Conservation (phyloP, 1,140 invertebrate genomes). For the Coptotermes formosanus region DNA sequence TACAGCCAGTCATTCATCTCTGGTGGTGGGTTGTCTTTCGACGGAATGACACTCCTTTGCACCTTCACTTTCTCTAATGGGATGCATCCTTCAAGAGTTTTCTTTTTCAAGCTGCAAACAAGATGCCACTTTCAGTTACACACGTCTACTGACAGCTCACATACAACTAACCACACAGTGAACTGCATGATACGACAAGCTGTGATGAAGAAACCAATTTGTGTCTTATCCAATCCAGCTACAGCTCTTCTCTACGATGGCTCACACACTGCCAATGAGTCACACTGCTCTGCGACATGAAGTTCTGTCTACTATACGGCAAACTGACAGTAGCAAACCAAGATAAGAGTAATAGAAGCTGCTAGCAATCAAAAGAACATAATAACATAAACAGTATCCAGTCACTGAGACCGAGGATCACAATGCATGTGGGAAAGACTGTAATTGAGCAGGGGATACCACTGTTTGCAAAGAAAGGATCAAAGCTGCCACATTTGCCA, state of each 20-base stretch:
- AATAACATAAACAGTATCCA: too few species aligned
- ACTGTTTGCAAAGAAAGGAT: too few species aligned
- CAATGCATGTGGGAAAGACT: too few species aligned
- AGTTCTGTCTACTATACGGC: too few species aligned
- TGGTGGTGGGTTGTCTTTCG: constrained; percentile 76
- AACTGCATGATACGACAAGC: background rate
- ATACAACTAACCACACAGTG: background rate
- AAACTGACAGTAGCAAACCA: too few species aligned
- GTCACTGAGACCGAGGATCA: too few species aligned
- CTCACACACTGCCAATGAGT: too few species aligned
- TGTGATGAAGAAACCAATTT: background rate
- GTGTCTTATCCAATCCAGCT: background rate
- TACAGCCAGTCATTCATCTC: constrained; percentile 74
- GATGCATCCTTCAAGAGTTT: constrained; percentile 32
- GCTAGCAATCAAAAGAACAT: too few species aligned
- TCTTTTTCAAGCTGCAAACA: constrained; percentile 38
- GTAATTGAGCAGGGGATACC: too few species aligned
- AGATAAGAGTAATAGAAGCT: too few species aligned
- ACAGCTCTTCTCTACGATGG: background rate
- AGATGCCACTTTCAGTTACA: background rate
- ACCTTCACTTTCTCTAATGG: constrained; percentile 50
- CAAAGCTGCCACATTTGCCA: too few species aligned
- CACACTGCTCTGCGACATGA: too few species aligned
- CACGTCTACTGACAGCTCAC: background rate
- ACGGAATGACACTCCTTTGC: constrained; percentile 62